Base-by-base conservation (phyloP, 2,113 vertebrate genomes). In the Solenodon paradoxus region DNA sequence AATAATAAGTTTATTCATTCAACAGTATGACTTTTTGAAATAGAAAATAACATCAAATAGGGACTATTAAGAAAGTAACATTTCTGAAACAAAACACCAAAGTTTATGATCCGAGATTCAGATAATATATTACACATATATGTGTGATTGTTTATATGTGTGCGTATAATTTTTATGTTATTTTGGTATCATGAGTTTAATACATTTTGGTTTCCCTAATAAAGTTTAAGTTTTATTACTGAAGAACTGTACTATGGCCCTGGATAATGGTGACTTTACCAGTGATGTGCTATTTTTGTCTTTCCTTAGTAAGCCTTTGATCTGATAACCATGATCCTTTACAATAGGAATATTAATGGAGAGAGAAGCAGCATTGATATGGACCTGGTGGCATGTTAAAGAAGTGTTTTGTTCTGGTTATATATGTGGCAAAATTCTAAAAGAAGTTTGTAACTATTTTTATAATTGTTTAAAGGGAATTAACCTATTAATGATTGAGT, bases 401-500 rank as follows among this genome's bases (percentile, higher is more conserved):
- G 40, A 74, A 42, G 15, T 94, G 17, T 3, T 77, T 86, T 94
- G 5, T 90, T 75, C 28, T 85, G 42, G 0, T 45, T 72, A 42
- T 30, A 63, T 9, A 32, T 51, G n/a, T 86, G 61, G 59, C 26
- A 93, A 61, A 72, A 78, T 93, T 82, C 63, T 92, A 78, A 51
- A 69, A 92, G 28, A 95, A 47, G 24, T 2, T 68, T 20, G 2
- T 79, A 63, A 71, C 55, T 55, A 32, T 72, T 72, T 92, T 77
- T 88, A 94, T n/a, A 80, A 80, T 72, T 51, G 87, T 38, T 77
- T 79, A 51, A 92, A 84, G 90, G 26, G 45, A 92, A 53, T 90
- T 89, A 53, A 75, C 51, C 30, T 74, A 5, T 53, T 19, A 66
- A 35, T n/a, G 11, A 77, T 86, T 94, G n/a, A 51, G n/a, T 78